phyloP scores from a whole-genome alignment of 2,797 vertebrate genomes.

The Periophthalmus magnuspinnatus region DNA sequence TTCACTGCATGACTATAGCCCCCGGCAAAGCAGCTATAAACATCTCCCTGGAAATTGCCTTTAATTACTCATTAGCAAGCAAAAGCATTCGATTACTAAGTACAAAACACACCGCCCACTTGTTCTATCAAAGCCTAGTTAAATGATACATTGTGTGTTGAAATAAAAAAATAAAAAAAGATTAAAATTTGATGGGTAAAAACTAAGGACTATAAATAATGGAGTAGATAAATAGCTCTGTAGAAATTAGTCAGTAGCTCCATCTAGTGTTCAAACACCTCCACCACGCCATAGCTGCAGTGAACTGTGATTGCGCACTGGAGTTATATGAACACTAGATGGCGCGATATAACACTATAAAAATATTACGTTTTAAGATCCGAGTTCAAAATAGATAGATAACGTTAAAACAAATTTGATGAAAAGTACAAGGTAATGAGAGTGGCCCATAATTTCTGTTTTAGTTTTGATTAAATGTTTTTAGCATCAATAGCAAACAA shows the following conservation, averaged over 20 bases:
- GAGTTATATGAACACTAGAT: conserved; percentile 20
- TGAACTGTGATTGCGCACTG: neutral
- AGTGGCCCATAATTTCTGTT: no score
- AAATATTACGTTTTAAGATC: no score
- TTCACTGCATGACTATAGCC: conserved; percentile 51
- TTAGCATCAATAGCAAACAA: no score
- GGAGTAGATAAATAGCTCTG: neutral
- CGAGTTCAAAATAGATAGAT: neutral
- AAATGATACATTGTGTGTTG: conserved; percentile 47
- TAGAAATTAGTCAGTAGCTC: conserved; percentile 31
- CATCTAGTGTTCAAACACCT: conserved; percentile 57
- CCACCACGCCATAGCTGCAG: conserved; percentile 20
- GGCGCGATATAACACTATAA: conserved; percentile 10
- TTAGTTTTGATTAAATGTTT: no score
- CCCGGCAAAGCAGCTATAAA: conserved; percentile 56
- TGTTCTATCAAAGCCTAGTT: conserved; percentile 50
- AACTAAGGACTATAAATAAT: neutral
- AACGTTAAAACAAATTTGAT: neutral
- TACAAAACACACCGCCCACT: conserved; percentile 38
- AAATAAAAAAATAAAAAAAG: conserved; percentile 2
- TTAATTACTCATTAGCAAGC: conserved; percentile 67
- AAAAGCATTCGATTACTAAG: conserved; percentile 39
- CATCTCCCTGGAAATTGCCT: conserved; percentile 52
- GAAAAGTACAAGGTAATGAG: no score
- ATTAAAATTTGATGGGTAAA: conserved; percentile 13